Percentiles rank a stretch among this genome's conserved stretches.
Evolutionary conservation across 2,113 vertebrate genomes (phyloP).

Genomic region (Lamprotornis superbus): DNA sequence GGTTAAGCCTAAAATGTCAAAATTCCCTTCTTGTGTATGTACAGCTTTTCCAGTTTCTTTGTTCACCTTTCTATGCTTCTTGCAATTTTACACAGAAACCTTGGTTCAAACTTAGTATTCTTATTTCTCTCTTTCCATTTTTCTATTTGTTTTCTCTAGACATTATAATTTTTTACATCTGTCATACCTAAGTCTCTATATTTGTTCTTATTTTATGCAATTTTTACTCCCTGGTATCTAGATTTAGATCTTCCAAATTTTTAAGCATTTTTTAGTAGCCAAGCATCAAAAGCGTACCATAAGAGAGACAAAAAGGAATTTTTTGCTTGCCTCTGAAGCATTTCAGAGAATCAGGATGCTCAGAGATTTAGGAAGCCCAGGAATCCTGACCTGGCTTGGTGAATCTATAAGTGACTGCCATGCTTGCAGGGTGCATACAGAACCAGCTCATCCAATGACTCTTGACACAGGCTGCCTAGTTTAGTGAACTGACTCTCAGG

Average conservation of each 20-base stretch:
- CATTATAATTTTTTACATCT: neutral
- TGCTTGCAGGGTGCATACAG: neutral
- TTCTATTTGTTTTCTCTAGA: neutral
- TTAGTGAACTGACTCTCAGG: neutral
- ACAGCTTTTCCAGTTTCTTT: neutral
- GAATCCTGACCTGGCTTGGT: neutral
- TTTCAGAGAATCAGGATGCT: neutral
- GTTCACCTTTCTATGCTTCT: neutral
- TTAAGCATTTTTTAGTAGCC: neutral
- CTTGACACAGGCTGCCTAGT: neutral
- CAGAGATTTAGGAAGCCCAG: neutral
- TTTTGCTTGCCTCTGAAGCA: neutral
- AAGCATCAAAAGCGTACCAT: neutral
- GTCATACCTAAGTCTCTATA: neutral
- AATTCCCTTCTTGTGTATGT: neutral
- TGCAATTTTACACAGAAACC: neutral
- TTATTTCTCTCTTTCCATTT: neutral
- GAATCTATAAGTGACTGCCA: neutral
- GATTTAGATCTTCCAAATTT: neutral
- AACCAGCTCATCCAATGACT: neutral
- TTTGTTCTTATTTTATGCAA: neutral
- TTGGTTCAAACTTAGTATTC: neutral
- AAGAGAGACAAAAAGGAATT: neutral
- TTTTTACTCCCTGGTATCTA: neutral
- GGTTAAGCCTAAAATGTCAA: neutral